These are phyloP conservation scores for Hemibagrus wyckioides DNA, from an alignment of 2,113 vertebrate species.

Conservation along the genomic window DNA sequence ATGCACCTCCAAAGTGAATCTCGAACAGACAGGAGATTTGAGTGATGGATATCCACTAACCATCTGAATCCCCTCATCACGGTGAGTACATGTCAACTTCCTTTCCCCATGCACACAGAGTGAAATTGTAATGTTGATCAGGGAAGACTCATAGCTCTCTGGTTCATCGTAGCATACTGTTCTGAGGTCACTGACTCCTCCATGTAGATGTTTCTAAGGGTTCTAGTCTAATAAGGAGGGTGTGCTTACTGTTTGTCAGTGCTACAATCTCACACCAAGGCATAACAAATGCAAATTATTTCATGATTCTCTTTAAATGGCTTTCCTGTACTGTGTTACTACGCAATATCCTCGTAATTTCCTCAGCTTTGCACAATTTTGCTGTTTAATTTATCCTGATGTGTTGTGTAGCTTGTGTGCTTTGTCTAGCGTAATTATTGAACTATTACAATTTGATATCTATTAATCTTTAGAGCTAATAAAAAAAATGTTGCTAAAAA, in stretches of 20 bases:
- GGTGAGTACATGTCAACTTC: neutral
- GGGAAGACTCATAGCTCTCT: neutral
- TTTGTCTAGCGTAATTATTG: neutral
- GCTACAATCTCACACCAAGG: neutral
- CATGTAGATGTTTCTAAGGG: neutral
- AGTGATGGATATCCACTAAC: neutral
- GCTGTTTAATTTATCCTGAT: neutral
- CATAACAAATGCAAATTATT: neutral
- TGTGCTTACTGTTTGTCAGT: neutral
- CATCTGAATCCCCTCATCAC: neutral
- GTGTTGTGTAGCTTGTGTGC: neutral
- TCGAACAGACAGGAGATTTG: neutral
- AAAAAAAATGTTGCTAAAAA: neutral
- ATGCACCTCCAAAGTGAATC: neutral
- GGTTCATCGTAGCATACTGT: neutral
- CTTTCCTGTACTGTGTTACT: neutral
- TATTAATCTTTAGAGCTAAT: neutral
- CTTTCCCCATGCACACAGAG: neutral
- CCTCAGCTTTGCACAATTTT: neutral
- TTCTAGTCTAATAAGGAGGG: neutral
- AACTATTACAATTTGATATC: neutral
- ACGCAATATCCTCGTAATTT: neutral
- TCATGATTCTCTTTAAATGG: neutral
- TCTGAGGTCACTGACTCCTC: neutral
- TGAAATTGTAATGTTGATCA: slow-evolving; percentile 2